Evolutionary conservation across 2,113 vertebrate genomes (phyloP), one percentile per base, ranked within the genome.

Genomic region (Indicator maculatus): DNA sequence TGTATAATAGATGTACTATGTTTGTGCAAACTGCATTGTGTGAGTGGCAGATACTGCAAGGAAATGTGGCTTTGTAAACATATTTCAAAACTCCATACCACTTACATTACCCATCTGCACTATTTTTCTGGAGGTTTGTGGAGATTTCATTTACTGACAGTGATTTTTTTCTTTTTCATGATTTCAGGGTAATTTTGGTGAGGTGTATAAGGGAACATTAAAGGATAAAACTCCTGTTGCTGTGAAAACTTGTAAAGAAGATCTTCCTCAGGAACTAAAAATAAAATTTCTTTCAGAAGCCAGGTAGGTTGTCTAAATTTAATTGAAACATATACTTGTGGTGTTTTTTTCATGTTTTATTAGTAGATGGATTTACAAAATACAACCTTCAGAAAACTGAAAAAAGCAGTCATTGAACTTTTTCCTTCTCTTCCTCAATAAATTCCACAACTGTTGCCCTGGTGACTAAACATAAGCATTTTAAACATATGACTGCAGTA

Each of bases 201-300:
- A 99, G 95, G 99, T 99, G 11, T 99, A 98, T 93, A 99, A 99
- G 89, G 99, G 99, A 87, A 98, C 98, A 6, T 97, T 99, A 91
- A 99, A 98, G 55, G 99, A 99, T 97, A 99, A 99, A 97, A 99
- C 97, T 36, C 95, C 98, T 2, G 98, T 99, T 47, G 99, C 99
- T 50, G 98, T 99, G 80, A 99, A 99, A 97, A 99, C 99, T 1
- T 99, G 99, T 96, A 99, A 99, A 97, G 99, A 99, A 97, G 99
- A 99, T 97, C 98, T 99, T 95, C 99, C 99, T 90, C 99, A 99
- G 95, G 44, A 95, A 18, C 9, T 96, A 73, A 96, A 96, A 94
- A 99, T 99, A 95, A 98, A 99, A 93, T 99, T 99, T 97, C 98
- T 99, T 78, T 99, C 99, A 76, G 99, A 99, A 97, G 99, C 99